phyloP scores from a whole-genome alignment of 2,888 invertebrate species.

The Linnaemya tessellans region DNA sequence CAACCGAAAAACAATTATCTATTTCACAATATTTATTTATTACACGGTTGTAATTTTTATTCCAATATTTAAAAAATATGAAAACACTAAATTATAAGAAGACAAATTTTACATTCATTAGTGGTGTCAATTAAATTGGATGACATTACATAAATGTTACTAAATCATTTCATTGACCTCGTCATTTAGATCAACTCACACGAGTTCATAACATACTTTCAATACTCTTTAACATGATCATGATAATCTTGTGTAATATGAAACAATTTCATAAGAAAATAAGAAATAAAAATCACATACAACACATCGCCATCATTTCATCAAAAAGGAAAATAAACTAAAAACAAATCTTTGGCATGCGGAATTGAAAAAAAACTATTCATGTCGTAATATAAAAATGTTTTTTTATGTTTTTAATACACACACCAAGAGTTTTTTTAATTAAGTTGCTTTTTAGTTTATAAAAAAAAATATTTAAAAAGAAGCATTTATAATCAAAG shows the following conservation, averaged over 20 bases:
- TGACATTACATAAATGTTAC: neutral
- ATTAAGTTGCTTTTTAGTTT: conserved; percentile 10
- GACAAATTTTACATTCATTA: neutral
- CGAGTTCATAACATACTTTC: conserved; percentile 24
- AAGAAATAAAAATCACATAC: conserved; percentile 10
- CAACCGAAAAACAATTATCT: too few relatives aligned
- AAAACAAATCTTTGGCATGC: conserved; percentile 49
- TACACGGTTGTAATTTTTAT: too few relatives aligned
- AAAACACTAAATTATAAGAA: neutral
- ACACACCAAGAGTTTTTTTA: conserved; percentile 32
- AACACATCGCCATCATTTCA: conserved; percentile 14
- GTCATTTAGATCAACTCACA: conserved; percentile 19
- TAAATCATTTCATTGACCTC: conserved; percentile 21
- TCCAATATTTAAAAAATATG: neutral
- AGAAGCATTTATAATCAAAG: conserved; percentile 9
- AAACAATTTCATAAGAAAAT: conserved; percentile 30
- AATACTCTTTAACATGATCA: conserved; percentile 8
- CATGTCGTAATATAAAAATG: conserved; percentile 47
- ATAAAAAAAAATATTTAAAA: neutral
- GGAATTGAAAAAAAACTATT: conserved; percentile 50
- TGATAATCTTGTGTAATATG: conserved; percentile 24
- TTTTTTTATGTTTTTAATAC: conserved; percentile 7
- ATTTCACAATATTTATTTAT: too few relatives aligned
- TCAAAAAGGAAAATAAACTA: conserved; percentile 16
- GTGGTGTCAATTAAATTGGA: neutral